Evolutionary conservation across 37 sponge, comb jelly and placozoan genomes (phyloP).

Genomic region (Petrosia ficiformis): DNA sequence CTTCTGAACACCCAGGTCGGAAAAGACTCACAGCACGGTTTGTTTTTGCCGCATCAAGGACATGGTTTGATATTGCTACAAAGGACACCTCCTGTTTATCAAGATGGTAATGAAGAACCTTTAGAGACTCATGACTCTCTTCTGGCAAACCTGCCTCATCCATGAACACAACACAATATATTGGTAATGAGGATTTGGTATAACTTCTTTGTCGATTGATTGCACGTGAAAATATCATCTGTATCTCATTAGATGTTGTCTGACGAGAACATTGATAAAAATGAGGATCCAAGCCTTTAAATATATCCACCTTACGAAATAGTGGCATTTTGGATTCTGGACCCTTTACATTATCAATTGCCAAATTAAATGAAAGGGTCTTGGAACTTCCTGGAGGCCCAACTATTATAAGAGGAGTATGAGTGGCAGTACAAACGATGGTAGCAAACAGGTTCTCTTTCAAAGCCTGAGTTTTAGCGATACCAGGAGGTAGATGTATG

Average conservation of each 20-base stretch:
- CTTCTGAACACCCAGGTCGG: constrained; percentile 64
- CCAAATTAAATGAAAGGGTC: constrained; percentile 90
- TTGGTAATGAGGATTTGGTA: constrained; percentile 40
- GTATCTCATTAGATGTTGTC: constrained; percentile 86
- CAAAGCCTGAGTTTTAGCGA: constrained; percentile 84
- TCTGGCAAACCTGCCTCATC: constrained; percentile 94
- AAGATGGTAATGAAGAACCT: constrained; percentile 91
- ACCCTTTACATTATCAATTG: constrained; percentile 84
- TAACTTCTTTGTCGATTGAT: constrained; percentile 72
- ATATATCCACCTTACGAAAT: constrained; percentile 55
- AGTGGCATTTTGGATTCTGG: constrained; percentile 61
- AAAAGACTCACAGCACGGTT: constrained; percentile 87
- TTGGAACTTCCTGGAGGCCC: constrained; percentile 92
- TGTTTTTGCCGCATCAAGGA: constrained; percentile 94
- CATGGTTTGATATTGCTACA: constrained; percentile 88
- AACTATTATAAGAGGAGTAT: constrained; percentile 88
- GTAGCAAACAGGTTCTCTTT: constrained; percentile 93
- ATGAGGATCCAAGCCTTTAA: constrained; percentile 71
- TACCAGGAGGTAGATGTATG: constrained; percentile 79
- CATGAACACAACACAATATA: constrained; percentile 90
- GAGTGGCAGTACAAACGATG: constrained; percentile 73
- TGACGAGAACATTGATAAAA: constrained; percentile 90
- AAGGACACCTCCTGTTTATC: constrained; percentile 90
- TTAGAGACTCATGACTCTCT: constrained; percentile 91
- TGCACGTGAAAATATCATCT: constrained; percentile 81